Base-by-base conservation (phyloP, 92 coral and sea anemone genomes). In the Virgularia gustaviana region DNA sequence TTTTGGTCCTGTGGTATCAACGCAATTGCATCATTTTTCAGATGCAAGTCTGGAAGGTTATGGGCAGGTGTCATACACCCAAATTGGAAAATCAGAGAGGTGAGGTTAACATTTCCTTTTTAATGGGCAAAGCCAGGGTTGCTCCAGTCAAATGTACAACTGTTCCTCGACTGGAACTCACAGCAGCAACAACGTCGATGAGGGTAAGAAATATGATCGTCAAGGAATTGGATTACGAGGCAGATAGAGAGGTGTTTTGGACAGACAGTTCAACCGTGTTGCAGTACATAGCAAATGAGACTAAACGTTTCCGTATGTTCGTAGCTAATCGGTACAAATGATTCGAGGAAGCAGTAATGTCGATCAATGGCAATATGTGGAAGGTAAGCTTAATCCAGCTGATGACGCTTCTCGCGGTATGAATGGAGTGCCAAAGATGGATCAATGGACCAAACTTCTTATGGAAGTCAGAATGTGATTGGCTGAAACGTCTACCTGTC, bases 261-360 rank as follows among this genome's bases (percentile, higher is more conserved):
- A 82, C 87, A 6, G 90, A 85, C 43, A 70, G 86, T 6, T 66
- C 80, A 2, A 85, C 84, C 6, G 86, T 85, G 9, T 78, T 85
- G 30, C 39, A 76, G 3, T 72, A 81, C 34, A 72, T 77, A 32
- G 47, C 51, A 10, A 85, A 85, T 36, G 79, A 78, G 13, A 75
- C 42, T 54, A 63, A 66, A 43, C 73, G 78, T 20, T 82, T 56
- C 54, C 83, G 76, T 25, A 65, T 71, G 15, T 83, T 78, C 30
- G 80, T 83, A 30, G 83, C 79, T 1, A 83, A 83, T 30, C 83
- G 83, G 68, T 78, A n/a, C 76, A 83, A 28, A 15, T 57, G 37
- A 83, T 72, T 57, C 41, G 84, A 6, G 80, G 78, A n/a, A 52
- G 62, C 7, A 58, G 82, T 4, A 54, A 71, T 25, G 42, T 71